Evolutionary conservation across 1,140 invertebrate species (phyloP), one percentile per base, ranked within the genome.

Genomic region (Lasioglossum baleicum): DNA sequence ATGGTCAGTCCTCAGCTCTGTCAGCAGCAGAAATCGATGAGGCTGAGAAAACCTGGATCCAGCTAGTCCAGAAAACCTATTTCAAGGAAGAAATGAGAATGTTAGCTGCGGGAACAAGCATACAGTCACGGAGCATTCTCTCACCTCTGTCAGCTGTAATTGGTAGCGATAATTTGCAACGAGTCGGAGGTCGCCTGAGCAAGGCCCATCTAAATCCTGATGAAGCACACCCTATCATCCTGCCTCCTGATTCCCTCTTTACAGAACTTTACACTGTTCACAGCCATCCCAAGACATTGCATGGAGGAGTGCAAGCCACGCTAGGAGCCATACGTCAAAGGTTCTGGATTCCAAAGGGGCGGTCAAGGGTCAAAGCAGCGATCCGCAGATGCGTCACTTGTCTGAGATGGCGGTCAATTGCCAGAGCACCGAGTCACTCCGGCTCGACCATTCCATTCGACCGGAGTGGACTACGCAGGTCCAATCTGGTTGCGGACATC

Each of bases 141-240:
- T 84, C 13, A 15, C 40, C 60, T 0, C 42, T 81, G 1, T 71
- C 75, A 0, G 65, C 89, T 8, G 69, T 76, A 13, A 63, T 86
- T 17, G 86, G 88, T 56, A 17, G 73, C 11, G 26, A 88, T 2
- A 80, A 79, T 0, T 10, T 90, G 4, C 75, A 90, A 13, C 48
- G 91, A 83, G 85, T 91, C 2, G 89, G 90, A 20, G 90, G 90
- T 2, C 70, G 90, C 35, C 56, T 90, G 60, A 7, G 78, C 13
- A 22, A 17, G 0, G 60, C 86, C 0, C 11, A 68, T 2, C 61
- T 90, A 0, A 48, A 40, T 17, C 2, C 22, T 10, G 76, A 84
- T 2, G 75, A 58, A 11, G 87, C 85, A 20, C 87, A 90, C 73
- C 85, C 86, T 0, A 58, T 22, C 0, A 89, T 91, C 11, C 64